These are phyloP conservation scores for Dufourea novaeangliae DNA, from an alignment of 1,140 invertebrate genomes.

Conservation along the genomic window DNA sequence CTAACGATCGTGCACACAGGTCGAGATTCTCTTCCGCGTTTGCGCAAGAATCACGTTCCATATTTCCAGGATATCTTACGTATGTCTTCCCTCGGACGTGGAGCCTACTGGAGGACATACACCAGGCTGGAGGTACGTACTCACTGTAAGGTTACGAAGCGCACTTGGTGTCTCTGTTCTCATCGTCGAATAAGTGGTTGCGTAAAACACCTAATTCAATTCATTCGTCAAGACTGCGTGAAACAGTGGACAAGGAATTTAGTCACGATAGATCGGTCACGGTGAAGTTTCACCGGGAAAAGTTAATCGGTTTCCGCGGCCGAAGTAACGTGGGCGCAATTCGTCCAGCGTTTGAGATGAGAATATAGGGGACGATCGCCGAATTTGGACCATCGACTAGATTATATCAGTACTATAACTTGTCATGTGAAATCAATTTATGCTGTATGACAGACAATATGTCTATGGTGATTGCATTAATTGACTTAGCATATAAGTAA, in stretches of 20 bases:
- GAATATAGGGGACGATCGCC: no score
- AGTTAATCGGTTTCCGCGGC: neutral
- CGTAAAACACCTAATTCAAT: conserved; percentile 28
- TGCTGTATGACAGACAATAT: no score
- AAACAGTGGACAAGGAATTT: conserved; percentile 22
- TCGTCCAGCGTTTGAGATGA: no score
- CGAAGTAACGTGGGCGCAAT: no score
- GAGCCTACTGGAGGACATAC: no score
- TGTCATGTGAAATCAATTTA: no score
- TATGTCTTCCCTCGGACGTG: no score
- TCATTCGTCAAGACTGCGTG: neutral
- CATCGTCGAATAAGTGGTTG: neutral
- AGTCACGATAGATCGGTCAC: conserved; percentile 16
- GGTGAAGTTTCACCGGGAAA: neutral
- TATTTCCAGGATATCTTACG: neutral
- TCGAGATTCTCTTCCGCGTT: neutral
- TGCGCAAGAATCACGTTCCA: neutral
- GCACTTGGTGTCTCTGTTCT: neutral
- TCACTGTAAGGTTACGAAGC: neutral
- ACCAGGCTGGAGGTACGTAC: neutral
- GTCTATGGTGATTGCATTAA: no score
- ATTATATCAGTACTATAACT: no score
- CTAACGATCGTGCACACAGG: neutral
- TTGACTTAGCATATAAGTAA: no score
- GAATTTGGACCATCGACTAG: no score